Evolutionary conservation across 2,888 invertebrate species (phyloP).

Genomic region (Micoletzkya japonica): DNA sequence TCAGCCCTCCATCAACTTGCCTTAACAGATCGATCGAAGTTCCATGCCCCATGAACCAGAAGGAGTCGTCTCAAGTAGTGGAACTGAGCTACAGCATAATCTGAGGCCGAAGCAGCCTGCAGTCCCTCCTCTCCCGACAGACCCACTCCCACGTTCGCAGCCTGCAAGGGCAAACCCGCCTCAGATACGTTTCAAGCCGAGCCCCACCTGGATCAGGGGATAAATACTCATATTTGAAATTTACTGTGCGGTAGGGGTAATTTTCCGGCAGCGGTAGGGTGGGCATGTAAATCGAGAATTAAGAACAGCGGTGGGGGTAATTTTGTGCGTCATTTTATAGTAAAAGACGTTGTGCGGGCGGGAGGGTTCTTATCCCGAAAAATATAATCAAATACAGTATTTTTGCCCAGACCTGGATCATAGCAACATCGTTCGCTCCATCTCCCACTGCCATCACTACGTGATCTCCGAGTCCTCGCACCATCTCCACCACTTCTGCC

Average conservation of each 20-base stretch:
- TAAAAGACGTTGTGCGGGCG: too few relatives aligned
- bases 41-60: slow-evolving; percentile 98
- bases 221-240: too few relatives aligned
- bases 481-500: slow-evolving; percentile 69
- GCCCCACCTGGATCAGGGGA: too few relatives aligned
- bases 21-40: slow-evolving; percentile 77
- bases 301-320: too few relatives aligned
- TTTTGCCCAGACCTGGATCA: slow-evolving; percentile 77
- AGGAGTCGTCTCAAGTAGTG: slow-evolving; percentile 85
- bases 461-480: slow-evolving; percentile 73
- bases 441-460: slow-evolving; percentile 93
- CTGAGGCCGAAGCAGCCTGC: slow-evolving; percentile 91
- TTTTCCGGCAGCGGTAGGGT: too few relatives aligned
- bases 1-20: not conserved
- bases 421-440: slow-evolving; percentile 95
- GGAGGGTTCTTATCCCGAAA: too few relatives aligned
- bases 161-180: too few relatives aligned
- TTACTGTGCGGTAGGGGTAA: too few relatives aligned
- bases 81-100: slow-evolving; percentile 98
- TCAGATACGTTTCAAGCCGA: too few relatives aligned
- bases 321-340: too few relatives aligned
- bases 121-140: slow-evolving; percentile 98
- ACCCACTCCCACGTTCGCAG: slow-evolving; percentile 94
- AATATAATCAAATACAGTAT: too few relatives aligned
- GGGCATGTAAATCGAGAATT: too few relatives aligned